These are phyloP conservation scores for Edolisoma coerulescens DNA, from an alignment of 2,113 vertebrate species.

Conservation along the genomic window DNA sequence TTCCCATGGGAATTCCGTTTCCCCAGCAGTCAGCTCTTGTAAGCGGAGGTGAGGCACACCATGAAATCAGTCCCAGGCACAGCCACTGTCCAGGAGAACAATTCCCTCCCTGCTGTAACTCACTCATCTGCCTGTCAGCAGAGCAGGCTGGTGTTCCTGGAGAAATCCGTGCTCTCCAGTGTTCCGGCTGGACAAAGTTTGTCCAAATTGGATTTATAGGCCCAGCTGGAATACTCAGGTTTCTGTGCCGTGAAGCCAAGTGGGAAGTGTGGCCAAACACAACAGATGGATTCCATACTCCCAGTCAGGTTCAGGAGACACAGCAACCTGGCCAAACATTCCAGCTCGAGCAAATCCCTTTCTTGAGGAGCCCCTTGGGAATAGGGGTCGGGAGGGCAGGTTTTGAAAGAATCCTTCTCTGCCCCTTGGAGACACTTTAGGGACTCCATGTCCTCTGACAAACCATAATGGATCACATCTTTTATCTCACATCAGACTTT, in stretches of 20 bases:
- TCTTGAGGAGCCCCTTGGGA: slow-evolving; percentile 14
- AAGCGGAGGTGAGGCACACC: neutral
- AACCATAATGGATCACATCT: neutral
- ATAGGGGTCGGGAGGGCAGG: neutral
- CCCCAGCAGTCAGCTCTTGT: neutral
- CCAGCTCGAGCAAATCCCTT: neutral
- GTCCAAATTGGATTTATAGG: neutral
- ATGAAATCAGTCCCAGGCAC: neutral
- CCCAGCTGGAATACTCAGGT: neutral
- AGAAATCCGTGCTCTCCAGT: neutral
- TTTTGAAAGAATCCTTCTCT: neutral
- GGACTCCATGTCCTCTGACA: neutral
- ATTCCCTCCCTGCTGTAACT: neutral
- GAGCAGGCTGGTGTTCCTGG: neutral
- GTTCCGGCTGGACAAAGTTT: neutral
- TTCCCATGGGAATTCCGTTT: neutral
- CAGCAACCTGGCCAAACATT: slow-evolving; percentile 12
- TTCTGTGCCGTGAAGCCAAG: neutral
- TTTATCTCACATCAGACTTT: neutral
- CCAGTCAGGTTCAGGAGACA: neutral
- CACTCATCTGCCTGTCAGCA: neutral
- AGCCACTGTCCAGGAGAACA: neutral
- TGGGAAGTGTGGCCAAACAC: neutral
- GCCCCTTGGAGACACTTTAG: neutral
- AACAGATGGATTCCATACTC: neutral